Conservation (phyloP, 1,140 invertebrate species). For the Onthophagus taurus region DNA sequence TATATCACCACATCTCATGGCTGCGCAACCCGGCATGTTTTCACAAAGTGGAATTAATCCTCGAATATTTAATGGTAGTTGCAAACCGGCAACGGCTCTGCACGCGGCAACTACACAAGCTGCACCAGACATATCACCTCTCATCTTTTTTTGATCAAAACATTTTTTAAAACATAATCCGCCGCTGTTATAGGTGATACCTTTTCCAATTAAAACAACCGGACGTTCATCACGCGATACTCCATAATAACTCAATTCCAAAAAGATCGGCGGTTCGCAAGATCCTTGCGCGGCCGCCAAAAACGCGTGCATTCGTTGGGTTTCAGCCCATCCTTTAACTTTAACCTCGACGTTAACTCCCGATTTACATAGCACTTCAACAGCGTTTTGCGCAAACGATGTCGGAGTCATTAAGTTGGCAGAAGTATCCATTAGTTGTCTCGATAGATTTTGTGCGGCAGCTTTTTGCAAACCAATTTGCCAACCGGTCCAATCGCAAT, state of each 20-base stretch:
- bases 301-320: slow-evolving; percentile 53
- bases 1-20: slow-evolving; percentile 56
- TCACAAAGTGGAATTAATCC: slow-evolving; percentile 50
- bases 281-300: slow-evolving; percentile 52
- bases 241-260: slow-evolving; percentile 49
- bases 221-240: slow-evolving; percentile 35
- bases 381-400: slow-evolving; percentile 45
- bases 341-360: slow-evolving; percentile 45
- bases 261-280: slow-evolving; percentile 50
- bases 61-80: slow-evolving; percentile 49
- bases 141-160: slow-evolving; percentile 50
- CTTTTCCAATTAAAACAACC: slow-evolving; percentile 43
- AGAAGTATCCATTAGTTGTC: slow-evolving; percentile 53
- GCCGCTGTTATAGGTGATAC: slow-evolving; percentile 59
- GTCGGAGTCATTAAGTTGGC: slow-evolving; percentile 56
- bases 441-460: slow-evolving; percentile 52
- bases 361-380: slow-evolving; percentile 39
- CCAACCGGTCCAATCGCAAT: slow-evolving; percentile 44
- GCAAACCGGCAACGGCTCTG: slow-evolving; percentile 42
- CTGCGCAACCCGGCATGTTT: slow-evolving; percentile 52
- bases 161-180: slow-evolving; percentile 52
- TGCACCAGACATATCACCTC: slow-evolving; percentile 61
- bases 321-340: slow-evolving; percentile 47
- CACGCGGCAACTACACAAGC: slow-evolving; percentile 48
- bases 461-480: slow-evolving; percentile 45